Percentiles rank a stretch among this genome's conserved stretches.
Evolutionary conservation across 2,888 invertebrate species (phyloP).

Genomic region (Blastobasis adustella): DNA sequence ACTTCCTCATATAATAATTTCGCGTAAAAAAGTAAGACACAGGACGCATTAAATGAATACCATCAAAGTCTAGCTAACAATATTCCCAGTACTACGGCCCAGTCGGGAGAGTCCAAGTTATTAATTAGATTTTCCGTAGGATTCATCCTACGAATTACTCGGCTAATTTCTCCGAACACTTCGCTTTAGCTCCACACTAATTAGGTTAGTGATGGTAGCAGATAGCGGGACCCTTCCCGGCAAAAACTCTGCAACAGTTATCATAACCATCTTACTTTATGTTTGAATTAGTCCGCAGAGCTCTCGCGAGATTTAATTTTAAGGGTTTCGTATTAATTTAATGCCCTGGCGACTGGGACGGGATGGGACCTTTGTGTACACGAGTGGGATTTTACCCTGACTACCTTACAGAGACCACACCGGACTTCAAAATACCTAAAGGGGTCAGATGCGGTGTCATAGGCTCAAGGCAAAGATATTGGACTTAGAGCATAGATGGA

Average conservation of each 20-base stretch:
- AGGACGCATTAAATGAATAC: too few species aligned
- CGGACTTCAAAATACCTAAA: too few species aligned
- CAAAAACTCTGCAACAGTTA: slow-evolving; percentile 39
- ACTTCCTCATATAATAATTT: too few species aligned
- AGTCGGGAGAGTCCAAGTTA: slow-evolving; percentile 13
- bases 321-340: slow-evolving; percentile 25
- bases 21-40: too few species aligned
- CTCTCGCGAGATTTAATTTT: slow-evolving; percentile 31
- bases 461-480: too few species aligned
- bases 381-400: too few species aligned
- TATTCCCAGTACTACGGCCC: too few species aligned
- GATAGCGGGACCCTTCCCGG: slow-evolving; percentile 23
- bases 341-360: not conserved
- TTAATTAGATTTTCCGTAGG: slow-evolving; percentile 38
- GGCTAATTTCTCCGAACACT: slow-evolving; percentile 56
- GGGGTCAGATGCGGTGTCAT: too few species aligned
- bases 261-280: slow-evolving; percentile 51
- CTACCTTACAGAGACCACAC: too few species aligned
- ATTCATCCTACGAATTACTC: slow-evolving; percentile 46
- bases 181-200: slow-evolving; percentile 43
- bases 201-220: slow-evolving; percentile 50
- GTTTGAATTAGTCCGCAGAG: slow-evolving; percentile 36
- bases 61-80: too few species aligned
- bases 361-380: too few species aligned
- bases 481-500: too few species aligned